Evolutionary conservation across 2,113 vertebrate species (phyloP).

Genomic region (Apaloderma vittatum): DNA sequence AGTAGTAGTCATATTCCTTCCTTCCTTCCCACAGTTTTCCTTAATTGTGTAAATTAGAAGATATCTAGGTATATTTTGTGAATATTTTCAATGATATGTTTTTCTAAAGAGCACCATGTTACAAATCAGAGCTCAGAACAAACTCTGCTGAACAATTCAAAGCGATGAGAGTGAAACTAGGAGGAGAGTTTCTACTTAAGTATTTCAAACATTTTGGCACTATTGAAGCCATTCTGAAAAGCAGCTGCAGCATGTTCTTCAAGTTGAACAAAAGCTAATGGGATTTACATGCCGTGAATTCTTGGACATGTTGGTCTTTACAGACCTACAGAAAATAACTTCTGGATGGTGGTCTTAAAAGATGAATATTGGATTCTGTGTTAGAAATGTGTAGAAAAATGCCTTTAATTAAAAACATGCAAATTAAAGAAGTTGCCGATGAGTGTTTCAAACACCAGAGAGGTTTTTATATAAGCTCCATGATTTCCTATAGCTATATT

Average conservation of each 20-base stretch:
- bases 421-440: neutral
- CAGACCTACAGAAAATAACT: neutral
- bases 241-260: neutral
- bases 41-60: neutral
- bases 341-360: neutral
- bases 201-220: neutral
- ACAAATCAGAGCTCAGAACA: neutral
- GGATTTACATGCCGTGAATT: neutral
- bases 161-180: neutral
- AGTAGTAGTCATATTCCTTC: neutral
- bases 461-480: neutral
- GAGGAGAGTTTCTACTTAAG: neutral
- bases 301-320: neutral
- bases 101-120: neutral
- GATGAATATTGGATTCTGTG: neutral
- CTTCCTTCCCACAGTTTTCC: neutral
- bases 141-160: neutral
- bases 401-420: neutral
- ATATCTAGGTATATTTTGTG: neutral
- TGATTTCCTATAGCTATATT: neutral
- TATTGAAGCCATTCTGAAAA: neutral
- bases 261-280: neutral
- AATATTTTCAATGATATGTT: neutral
- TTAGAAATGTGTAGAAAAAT: conserved; percentile 3
- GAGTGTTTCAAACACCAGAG: neutral